A percentile compares a stretch with the other conserved stretches of the same genome.
These are phyloP conservation scores for Cryptosula pallasiana DNA, from an alignment of 2,888 invertebrate genomes.

Conservation along the genomic window DNA sequence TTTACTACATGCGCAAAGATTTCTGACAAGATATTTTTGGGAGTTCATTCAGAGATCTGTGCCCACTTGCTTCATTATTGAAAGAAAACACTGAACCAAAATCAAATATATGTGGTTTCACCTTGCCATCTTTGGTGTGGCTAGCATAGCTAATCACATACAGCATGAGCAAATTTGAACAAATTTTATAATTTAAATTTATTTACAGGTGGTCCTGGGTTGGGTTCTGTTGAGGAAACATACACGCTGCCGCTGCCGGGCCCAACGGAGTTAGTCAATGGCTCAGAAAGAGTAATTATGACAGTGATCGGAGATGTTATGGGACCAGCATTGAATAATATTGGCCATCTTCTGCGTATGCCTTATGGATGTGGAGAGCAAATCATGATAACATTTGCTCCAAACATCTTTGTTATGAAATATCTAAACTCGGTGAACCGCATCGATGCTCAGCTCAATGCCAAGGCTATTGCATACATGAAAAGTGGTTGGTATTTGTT, in stretches of 20 bases:
- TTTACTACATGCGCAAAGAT: no score
- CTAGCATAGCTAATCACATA: no score
- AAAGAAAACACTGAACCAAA: no score
- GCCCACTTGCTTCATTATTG: no score
- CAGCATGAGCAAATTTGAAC: no score
- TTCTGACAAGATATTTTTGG: no score
- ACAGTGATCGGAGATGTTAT: slow-evolving; percentile 56
- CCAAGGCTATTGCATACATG: slow-evolving; percentile 59
- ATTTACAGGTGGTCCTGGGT: no score
- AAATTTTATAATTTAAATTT: not conserved
- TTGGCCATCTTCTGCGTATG: slow-evolving; percentile 64
- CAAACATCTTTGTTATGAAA: slow-evolving; percentile 66
- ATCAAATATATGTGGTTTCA: no score
- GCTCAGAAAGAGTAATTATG: slow-evolving; percentile 63
- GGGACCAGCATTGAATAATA: slow-evolving; percentile 51
- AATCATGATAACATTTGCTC: slow-evolving; percentile 71
- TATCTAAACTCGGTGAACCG: slow-evolving; percentile 60
- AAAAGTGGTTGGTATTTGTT: slow-evolving; percentile 56
- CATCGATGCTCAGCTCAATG: slow-evolving; percentile 58
- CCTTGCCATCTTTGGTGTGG: no score
- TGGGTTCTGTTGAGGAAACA: not conserved
- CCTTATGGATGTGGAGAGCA: slow-evolving; percentile 78
- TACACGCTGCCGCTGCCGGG: slow-evolving; percentile 25
- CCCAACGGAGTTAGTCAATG: slow-evolving; percentile 35
- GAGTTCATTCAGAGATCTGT: no score